A percentile compares a stretch with the other conserved stretches of the same genome.
Evolutionary conservation across 1,140 invertebrate species (phyloP).

Genomic region (Tetramorium simillimum): DNA sequence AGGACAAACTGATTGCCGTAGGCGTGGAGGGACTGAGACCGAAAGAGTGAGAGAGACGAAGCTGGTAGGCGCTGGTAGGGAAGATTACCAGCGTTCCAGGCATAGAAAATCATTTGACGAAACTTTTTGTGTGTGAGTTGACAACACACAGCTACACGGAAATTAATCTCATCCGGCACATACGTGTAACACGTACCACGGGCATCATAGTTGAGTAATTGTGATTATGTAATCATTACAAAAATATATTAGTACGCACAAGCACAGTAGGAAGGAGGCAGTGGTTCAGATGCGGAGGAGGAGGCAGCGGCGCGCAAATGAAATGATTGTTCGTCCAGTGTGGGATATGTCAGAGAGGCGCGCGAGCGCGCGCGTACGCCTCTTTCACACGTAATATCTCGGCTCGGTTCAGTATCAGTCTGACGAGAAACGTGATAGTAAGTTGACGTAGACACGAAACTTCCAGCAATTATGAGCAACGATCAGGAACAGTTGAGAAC

Average conservation of each 20-base stretch:
- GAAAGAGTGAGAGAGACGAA: not conserved
- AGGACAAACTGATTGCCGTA: not conserved
- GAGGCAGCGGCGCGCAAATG: not conserved
- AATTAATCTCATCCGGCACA: slow-evolving; percentile 29
- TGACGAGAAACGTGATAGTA: not conserved
- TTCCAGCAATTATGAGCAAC: slow-evolving; percentile 32
- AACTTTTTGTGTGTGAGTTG: not conserved
- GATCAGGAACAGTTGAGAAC: slow-evolving; percentile 13
- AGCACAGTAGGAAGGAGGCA: not conserved
- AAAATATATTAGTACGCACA: not conserved
- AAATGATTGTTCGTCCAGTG: not conserved
- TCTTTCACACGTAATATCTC: not conserved
- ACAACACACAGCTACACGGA: not conserved
- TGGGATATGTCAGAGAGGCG: not conserved
- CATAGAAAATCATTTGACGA: not conserved
- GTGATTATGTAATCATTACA: not conserved
- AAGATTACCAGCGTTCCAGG: not conserved
- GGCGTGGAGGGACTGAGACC: not conserved
- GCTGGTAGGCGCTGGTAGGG: not conserved
- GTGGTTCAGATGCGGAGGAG: not conserved
- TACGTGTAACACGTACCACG: not conserved
- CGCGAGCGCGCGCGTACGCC: too few species aligned
- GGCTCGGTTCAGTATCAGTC: not conserved
- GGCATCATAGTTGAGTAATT: slow-evolving; percentile 10
- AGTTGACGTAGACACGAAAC: not conserved